Conservation (phyloP, 2,888 invertebrate genomes). For the Drosophila neutralis region DNA sequence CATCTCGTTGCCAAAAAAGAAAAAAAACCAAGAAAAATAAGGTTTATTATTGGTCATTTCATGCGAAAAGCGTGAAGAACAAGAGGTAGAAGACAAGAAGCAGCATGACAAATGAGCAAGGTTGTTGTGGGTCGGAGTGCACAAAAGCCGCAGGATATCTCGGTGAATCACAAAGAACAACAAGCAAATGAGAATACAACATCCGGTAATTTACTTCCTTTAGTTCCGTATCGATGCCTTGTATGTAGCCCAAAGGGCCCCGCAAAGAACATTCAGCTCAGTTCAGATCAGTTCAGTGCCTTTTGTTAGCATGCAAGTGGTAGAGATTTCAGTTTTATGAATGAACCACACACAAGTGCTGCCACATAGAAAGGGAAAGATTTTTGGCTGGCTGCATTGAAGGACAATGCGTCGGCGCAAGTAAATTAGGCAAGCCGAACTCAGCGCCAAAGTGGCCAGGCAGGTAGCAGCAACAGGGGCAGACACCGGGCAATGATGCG, state of each 20-base stretch:
- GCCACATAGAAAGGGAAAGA: constrained; percentile 15
- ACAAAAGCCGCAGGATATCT: constrained; percentile 76
- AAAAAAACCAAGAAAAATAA: neutral
- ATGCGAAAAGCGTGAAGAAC: constrained; percentile 55
- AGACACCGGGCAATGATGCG: constrained; percentile 13
- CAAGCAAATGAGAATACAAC: constrained; percentile 82
- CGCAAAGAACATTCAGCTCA: constrained; percentile 47
- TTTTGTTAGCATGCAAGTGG: constrained; percentile 60
- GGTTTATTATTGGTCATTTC: constrained; percentile 60
- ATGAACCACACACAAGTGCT: constrained; percentile 60
- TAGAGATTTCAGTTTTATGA: constrained; percentile 73
- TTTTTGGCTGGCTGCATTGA: constrained; percentile 25
- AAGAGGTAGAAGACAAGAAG: constrained; percentile 10
- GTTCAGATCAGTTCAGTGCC: constrained; percentile 55
- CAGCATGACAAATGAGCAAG: constrained; percentile 66
- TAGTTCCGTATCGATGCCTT: constrained; percentile 76
- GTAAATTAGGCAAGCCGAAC: constrained; percentile 81
- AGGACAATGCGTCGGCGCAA: constrained; percentile 69
- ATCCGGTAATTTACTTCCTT: constrained; percentile 84
- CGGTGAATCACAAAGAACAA: constrained; percentile 71
- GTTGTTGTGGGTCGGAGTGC: constrained; percentile 47
- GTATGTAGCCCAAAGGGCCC: constrained; percentile 26
- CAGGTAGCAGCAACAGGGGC: constrained; percentile 54
- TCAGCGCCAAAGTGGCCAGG: constrained; percentile 65
- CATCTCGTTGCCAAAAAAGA: constrained; percentile 40